Base-by-base conservation (phyloP, 2,888 invertebrate genomes). In the Idaea straminata region DNA sequence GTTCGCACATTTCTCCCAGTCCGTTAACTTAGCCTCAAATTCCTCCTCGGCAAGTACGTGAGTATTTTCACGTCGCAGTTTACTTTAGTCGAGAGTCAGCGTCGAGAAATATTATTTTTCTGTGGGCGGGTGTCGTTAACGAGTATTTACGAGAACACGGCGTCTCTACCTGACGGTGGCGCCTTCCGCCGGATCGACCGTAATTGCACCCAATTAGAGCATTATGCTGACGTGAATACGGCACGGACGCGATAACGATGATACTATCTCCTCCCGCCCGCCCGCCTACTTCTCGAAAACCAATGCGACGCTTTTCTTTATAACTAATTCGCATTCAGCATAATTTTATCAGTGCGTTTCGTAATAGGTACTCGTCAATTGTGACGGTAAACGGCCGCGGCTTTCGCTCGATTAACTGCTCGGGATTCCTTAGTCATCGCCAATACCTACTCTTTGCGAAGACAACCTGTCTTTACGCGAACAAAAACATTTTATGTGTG, bases 171-270 rank as follows among this genome's bases (percentile, higher is more conserved):
- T 91, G 91, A 87, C 89, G 87, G 81, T 80, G 86, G 83, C 76
- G 85, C 85, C 87, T 87, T 88, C 87, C 85, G 81, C 83, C 84
- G 85, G 88, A 86, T 88, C 87, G 86, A 79, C 80, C 84, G 89
- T 92, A 92, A 92, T 92, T 92, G 90, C 85, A 85, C 86, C 90
- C 92, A 92, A 92, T 92, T 92, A 92, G 90, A 90, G 86, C 88
- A 90, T 92, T 89, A 91, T 88, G 92, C 92, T 92, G 91, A 92
- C 91, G 89, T 89, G 89, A 90, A 91, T 91, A 88, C 85, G 87
- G 87, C 87, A 85, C 86, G 86, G 86, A 84, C 86, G 89, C 87
- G 86, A 87, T 91, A 91, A 90, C 87, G 84, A 87, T 80, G 90
- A 91, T 90, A 87, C 85, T 88, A 92, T 91, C 91, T 87, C 81